phyloP scores from a whole-genome alignment of 2,888 invertebrate species.

The Drosophila dives region DNA sequence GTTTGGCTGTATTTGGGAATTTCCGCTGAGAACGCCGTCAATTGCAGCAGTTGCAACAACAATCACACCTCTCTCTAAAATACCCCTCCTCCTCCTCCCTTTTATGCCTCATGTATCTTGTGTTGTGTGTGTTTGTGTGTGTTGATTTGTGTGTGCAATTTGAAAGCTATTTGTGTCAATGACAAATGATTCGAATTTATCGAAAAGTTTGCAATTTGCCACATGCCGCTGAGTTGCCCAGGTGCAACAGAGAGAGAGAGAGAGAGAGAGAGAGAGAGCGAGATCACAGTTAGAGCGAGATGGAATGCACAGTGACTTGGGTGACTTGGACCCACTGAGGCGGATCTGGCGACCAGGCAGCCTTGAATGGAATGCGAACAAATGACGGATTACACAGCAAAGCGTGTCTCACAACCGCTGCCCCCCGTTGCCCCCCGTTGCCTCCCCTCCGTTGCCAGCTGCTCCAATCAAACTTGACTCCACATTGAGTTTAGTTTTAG shows the following conservation, averaged over 20 bases:
- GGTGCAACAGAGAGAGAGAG: constrained; percentile 43
- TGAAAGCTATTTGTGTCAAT: constrained; percentile 81
- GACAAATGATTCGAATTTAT: constrained; percentile 81
- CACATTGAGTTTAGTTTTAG: constrained; percentile 25
- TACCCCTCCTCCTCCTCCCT: background rate
- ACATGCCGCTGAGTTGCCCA: constrained; percentile 55
- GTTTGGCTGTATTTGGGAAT: constrained; percentile 61
- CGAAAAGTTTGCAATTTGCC: constrained; percentile 78
- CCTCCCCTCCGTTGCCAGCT: background rate
- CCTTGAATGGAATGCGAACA: constrained; percentile 80
- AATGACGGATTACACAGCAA: constrained; percentile 64
- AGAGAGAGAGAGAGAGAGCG: constrained; percentile 2
- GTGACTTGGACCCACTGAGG: constrained; percentile 56
- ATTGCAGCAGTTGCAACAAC: constrained; percentile 59
- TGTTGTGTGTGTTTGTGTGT: constrained; percentile 19
- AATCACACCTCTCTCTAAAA: constrained; percentile 20
- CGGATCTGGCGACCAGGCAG: constrained; percentile 68
- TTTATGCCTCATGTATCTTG: constrained; percentile 8
- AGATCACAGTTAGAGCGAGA: constrained; percentile 21
- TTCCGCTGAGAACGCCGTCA: constrained; percentile 67
- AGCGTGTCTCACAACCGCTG: constrained; percentile 17
- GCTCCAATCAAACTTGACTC: background rate
- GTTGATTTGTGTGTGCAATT: constrained; percentile 68
- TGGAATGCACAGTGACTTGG: constrained; percentile 1
- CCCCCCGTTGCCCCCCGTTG: constrained; percentile 6